These are phyloP conservation scores for Hydrophis major DNA, from an alignment of 2,797 vertebrate species.

Conservation along the genomic window DNA sequence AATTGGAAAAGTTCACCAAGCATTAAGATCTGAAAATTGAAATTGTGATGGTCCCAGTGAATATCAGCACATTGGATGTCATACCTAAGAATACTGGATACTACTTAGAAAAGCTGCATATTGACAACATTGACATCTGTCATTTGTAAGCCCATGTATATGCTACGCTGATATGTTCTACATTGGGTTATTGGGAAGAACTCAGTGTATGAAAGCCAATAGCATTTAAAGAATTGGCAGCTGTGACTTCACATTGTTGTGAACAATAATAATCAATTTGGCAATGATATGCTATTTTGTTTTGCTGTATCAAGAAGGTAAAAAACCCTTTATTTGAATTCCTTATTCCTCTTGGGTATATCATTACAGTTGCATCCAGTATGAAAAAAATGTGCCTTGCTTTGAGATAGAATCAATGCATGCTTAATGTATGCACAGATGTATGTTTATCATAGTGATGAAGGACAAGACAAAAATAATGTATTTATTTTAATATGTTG, in stretches of 20 bases:
- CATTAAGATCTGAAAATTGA: background rate
- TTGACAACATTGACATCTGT: background rate
- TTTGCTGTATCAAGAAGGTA: background rate
- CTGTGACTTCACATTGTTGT: background rate
- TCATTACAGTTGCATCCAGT: background rate
- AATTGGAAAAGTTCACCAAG: background rate
- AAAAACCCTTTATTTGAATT: background rate
- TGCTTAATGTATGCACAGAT: background rate
- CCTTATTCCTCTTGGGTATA: background rate
- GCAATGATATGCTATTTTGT: background rate
- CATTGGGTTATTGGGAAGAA: background rate
- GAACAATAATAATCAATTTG: background rate
- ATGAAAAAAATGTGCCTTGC: background rate
- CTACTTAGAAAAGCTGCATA: background rate
- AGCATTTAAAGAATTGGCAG: background rate
- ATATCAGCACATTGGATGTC: background rate
- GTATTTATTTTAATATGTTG: background rate
- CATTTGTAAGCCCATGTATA: background rate
- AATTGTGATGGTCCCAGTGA: background rate
- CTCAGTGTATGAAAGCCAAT: background rate
- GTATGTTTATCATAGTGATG: background rate
- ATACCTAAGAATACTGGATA: background rate
- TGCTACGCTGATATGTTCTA: background rate
- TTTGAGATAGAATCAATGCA: background rate
- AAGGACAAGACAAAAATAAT: background rate